Conservation (phyloP, 2,113 vertebrate genomes). For the Anolis sagrei region DNA sequence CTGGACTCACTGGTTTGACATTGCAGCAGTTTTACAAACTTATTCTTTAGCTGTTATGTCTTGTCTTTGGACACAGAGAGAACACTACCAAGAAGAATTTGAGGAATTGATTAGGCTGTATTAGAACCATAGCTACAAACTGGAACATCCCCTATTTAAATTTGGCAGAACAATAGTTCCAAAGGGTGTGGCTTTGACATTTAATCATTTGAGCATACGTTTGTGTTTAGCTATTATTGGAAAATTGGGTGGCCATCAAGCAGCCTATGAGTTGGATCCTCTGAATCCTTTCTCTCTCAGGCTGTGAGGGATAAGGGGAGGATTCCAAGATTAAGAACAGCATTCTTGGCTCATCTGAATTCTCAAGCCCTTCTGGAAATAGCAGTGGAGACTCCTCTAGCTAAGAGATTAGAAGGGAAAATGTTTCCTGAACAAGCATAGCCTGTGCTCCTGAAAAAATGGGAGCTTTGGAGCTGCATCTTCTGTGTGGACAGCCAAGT, state of each 20-base stretch:
- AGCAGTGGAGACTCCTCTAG: neutral
- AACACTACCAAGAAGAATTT: neutral
- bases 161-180: constrained; percentile 4
- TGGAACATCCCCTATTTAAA: neutral
- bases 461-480: neutral
- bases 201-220: neutral
- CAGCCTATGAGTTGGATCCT: neutral
- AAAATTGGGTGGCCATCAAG: neutral
- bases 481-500: neutral
- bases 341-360: too few relatives aligned
- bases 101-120: constrained; percentile 20
- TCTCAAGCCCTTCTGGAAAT: neutral
- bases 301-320: neutral
- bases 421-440: neutral
- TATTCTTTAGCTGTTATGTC: neutral
- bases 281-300: neutral
- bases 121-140: constrained; percentile 27
- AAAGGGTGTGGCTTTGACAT: neutral
- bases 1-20: neutral
- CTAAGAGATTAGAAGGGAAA: neutral
- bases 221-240: neutral
- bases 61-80: neutral
- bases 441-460: neutral
- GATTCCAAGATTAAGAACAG: too few relatives aligned
- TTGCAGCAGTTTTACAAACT: neutral